A percentile compares a stretch with the other conserved stretches of the same genome.
Conservation (phyloP, 2,797 vertebrate species). For the Hippopotamyrus pictus region DNA sequence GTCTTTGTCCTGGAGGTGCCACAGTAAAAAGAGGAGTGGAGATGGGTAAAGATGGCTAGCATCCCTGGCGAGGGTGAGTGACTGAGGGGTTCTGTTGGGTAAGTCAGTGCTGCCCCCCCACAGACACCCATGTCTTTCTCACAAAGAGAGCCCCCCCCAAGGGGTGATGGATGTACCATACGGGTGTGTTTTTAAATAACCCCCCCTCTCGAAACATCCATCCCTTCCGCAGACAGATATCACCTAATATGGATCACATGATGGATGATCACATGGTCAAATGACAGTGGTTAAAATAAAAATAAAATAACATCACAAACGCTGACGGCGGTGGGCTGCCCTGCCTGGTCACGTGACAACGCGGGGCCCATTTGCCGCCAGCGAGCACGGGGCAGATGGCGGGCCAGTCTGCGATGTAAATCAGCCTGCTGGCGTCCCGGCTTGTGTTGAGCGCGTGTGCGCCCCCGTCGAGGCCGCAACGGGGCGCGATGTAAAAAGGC, state of each 20-base stretch:
- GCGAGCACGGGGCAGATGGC: background rate
- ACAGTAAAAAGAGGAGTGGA: background rate
- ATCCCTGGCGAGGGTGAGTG: background rate
- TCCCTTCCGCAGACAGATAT: background rate
- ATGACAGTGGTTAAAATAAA: background rate
- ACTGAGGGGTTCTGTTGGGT: background rate
- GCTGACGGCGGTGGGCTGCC: background rate
- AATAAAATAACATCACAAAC: slow-evolving; percentile 21
- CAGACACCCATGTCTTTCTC: background rate
- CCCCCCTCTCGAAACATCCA: background rate
- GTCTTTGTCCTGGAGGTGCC: background rate
- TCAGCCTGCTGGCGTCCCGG: background rate
- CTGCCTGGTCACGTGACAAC: background rate
- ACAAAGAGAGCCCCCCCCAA: background rate
- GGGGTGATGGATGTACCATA: background rate
- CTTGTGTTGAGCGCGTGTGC: background rate
- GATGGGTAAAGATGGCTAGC: background rate
- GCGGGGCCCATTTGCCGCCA: background rate
- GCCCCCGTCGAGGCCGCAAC: background rate
- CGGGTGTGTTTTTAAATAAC: background rate
- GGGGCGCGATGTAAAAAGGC: background rate
- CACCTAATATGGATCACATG: slow-evolving; percentile 17
- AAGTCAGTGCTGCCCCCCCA: background rate
- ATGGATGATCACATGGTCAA: background rate
- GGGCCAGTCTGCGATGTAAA: slow-evolving; percentile 15